Evolutionary conservation across 2,888 invertebrate genomes (phyloP).

Genomic region (Megastigmus dorsalis): DNA sequence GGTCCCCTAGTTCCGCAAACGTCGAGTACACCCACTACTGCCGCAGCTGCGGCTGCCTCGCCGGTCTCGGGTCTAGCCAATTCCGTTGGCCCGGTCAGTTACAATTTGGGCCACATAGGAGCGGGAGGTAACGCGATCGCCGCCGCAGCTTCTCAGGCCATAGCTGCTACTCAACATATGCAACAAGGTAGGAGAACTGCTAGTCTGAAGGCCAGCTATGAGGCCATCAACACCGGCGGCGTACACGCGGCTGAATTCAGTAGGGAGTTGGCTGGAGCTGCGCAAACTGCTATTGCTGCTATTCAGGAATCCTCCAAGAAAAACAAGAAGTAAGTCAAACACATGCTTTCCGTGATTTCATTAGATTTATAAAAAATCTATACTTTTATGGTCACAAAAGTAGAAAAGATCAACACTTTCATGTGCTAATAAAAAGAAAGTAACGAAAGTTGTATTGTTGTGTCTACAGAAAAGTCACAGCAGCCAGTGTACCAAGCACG

Average conservation of each 20-base stretch:
- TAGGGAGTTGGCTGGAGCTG: constrained; percentile 83
- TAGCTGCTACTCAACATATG: constrained; percentile 96
- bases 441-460: no score
- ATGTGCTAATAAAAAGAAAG: no score
- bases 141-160: constrained; percentile 96
- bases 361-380: background rate
- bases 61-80: constrained; percentile 67
- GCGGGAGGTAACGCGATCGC: constrained; percentile 92
- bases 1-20: constrained; percentile 67
- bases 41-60: constrained; percentile 67
- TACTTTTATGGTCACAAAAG: background rate
- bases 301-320: constrained; percentile 81
- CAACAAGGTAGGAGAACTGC: constrained; percentile 95
- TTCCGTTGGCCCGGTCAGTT: constrained; percentile 76
- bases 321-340: constrained; percentile 79
- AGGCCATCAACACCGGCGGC: constrained; percentile 85
- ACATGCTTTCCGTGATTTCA: no score
- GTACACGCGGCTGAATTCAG: constrained; percentile 82
- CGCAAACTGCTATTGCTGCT: constrained; percentile 83
- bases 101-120: constrained; percentile 87
- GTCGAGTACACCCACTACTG: constrained; percentile 66
- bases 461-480: constrained; percentile 69
- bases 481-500: constrained; percentile 54
- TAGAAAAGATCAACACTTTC: no score
- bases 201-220: constrained; percentile 95